phyloP scores from a whole-genome alignment of 2,113 vertebrate genomes.

The Pleuronectes platessa region DNA sequence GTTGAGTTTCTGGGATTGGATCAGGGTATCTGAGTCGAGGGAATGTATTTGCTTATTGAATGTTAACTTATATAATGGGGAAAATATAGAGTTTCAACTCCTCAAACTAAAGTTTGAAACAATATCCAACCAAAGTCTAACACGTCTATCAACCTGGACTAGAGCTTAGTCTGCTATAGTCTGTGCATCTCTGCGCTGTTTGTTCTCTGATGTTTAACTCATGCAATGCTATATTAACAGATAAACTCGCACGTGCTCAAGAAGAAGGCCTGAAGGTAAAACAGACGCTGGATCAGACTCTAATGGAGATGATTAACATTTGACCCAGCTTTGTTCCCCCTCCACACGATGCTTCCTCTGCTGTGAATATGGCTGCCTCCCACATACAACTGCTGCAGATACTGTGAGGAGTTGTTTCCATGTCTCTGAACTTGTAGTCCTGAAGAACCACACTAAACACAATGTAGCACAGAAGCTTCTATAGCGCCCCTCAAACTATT shows the following conservation, averaged over 20 bases:
- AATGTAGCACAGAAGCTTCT: slow-evolving; percentile 32
- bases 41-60: slow-evolving; percentile 1
- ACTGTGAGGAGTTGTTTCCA: slow-evolving; percentile 12
- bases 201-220: slow-evolving; percentile 34
- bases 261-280: slow-evolving; percentile 68
- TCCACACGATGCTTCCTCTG: slow-evolving; percentile 28
- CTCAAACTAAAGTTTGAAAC: slow-evolving; percentile 19
- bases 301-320: slow-evolving; percentile 74
- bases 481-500: not conserved
- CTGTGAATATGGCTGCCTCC: slow-evolving; percentile 49
- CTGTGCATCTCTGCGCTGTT: slow-evolving; percentile 26
- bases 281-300: slow-evolving; percentile 77
- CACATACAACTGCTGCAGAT: slow-evolving; percentile 33
- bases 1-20: no score
- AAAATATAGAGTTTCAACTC: not conserved
- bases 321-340: slow-evolving; percentile 56
- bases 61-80: not conserved
- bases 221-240: slow-evolving; percentile 77
- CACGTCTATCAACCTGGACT: slow-evolving; percentile 10
- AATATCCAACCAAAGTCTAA: slow-evolving; percentile 21
- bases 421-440: slow-evolving; percentile 18
- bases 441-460: slow-evolving; percentile 31
- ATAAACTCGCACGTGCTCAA: slow-evolving; percentile 71
- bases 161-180: slow-evolving; percentile 35
- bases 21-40: not conserved